Evolutionary conservation across 53 echinoderm and acorn worm species (phyloP).

Genomic region (Holothuria scabra): DNA sequence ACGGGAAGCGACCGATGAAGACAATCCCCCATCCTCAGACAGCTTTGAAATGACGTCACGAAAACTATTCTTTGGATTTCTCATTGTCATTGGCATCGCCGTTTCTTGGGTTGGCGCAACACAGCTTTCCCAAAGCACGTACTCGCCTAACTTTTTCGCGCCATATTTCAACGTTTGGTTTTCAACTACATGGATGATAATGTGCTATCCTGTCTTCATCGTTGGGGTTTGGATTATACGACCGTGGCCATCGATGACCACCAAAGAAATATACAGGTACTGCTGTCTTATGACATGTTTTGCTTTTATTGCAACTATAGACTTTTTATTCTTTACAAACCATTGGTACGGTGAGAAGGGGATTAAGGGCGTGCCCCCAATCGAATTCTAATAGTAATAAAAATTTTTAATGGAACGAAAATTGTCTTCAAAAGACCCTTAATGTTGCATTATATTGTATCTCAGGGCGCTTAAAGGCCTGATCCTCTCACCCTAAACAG

Average conservation of each 20-base stretch:
- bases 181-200: constrained; percentile 87
- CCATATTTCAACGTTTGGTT: constrained; percentile 95
- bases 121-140: constrained; percentile 88
- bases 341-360: too few relatives aligned
- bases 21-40: too few relatives aligned
- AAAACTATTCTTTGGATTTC: constrained; percentile 77
- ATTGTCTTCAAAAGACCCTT: too few relatives aligned
- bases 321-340: too few relatives aligned
- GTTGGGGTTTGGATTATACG: constrained; percentile 72
- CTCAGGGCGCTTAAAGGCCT: too few relatives aligned
- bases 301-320: too few relatives aligned
- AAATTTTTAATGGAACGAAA: too few relatives aligned
- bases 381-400: too few relatives aligned
- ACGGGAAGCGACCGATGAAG: constrained; percentile 9
- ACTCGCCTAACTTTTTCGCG: constrained; percentile 77
- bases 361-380: too few relatives aligned
- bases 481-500: too few relatives aligned
- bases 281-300: too few relatives aligned
- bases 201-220: constrained; percentile 87
- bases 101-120: constrained; percentile 97
- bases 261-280: constrained; percentile 78
- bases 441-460: too few relatives aligned
- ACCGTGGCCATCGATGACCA: constrained; percentile 50
- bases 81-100: constrained; percentile 88
- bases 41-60: constrained; percentile 26